Conservation (phyloP, 2,888 invertebrate genomes). For the Xylophagus ater region DNA sequence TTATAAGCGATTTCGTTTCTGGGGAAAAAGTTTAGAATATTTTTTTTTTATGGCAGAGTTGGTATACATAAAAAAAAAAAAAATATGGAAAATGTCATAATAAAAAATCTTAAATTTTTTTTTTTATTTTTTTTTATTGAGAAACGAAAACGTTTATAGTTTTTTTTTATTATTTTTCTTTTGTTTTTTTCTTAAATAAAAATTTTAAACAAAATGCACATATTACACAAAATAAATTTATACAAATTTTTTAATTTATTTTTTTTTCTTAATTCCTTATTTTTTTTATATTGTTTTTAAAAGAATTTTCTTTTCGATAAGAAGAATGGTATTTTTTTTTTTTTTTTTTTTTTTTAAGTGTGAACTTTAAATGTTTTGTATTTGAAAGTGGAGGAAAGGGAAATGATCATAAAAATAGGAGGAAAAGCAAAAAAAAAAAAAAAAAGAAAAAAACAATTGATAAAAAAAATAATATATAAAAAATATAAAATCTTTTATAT, state of each 20-base stretch:
- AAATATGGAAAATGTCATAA: too few relatives aligned
- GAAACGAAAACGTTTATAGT: conserved; percentile 17
- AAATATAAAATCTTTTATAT: conserved; percentile 9
- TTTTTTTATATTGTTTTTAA: too few relatives aligned
- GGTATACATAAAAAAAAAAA: too few relatives aligned
- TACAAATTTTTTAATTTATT: too few relatives aligned
- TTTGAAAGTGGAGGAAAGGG: not conserved
- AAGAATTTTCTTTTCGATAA: not conserved
- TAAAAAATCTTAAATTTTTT: conserved; percentile 15
- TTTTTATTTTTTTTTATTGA: conserved; percentile 13
- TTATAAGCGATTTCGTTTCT: not conserved
- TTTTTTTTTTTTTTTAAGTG: not conserved
- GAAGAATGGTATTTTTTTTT: not conserved
- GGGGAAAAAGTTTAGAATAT: not conserved
- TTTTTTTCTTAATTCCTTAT: too few relatives aligned
- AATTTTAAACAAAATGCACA: too few relatives aligned
- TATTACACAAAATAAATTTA: too few relatives aligned
- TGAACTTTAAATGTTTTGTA: not conserved
- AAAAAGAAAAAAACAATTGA: not conserved
- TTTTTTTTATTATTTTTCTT: conserved; percentile 16
- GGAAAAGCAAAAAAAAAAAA: conserved; percentile 4
- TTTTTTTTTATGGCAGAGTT: too few relatives aligned
- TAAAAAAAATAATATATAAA: not conserved
- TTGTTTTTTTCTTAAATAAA: too few relatives aligned
- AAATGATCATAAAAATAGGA: not conserved